Evolutionary conservation across 30 jellyfish, hydroid and myxozoan genomes (phyloP).

Genomic region (Rhopilema esculentum): DNA sequence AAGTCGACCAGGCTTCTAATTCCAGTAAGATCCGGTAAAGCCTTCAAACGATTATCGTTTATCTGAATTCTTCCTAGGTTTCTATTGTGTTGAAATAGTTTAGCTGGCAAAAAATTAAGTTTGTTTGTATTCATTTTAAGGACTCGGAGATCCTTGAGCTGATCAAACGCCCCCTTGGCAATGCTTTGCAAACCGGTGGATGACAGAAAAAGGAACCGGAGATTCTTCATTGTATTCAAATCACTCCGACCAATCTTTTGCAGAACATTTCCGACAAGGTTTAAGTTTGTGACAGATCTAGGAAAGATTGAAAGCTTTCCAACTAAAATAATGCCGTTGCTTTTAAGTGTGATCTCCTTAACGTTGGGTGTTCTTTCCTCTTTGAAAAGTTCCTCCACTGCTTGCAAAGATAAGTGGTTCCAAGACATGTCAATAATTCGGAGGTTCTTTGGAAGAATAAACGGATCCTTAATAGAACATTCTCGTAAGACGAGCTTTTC

Average conservation of each 20-base stretch:
- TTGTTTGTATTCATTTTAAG: neutral
- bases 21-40: slow-evolving; percentile 6
- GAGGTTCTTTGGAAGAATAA: neutral
- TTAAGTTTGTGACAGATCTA: neutral
- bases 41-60: neutral
- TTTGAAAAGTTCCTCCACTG: neutral
- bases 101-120: neutral
- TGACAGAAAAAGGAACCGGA: neutral
- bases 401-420: neutral
- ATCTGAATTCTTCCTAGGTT: neutral
- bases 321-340: neutral
- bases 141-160: neutral
- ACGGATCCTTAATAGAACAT: neutral
- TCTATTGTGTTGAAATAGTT: neutral
- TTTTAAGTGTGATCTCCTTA: neutral
- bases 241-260: neutral
- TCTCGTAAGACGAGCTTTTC: neutral
- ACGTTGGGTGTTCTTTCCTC: neutral
- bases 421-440: neutral
- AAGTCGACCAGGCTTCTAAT: neutral
- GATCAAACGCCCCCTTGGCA: slow-evolving; percentile 22
- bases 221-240: neutral
- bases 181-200: neutral
- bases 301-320: slow-evolving; percentile 5
- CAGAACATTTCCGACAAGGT: neutral